Conservation (phyloP, 1,140 invertebrate species). For the Chymomyza costata region DNA sequence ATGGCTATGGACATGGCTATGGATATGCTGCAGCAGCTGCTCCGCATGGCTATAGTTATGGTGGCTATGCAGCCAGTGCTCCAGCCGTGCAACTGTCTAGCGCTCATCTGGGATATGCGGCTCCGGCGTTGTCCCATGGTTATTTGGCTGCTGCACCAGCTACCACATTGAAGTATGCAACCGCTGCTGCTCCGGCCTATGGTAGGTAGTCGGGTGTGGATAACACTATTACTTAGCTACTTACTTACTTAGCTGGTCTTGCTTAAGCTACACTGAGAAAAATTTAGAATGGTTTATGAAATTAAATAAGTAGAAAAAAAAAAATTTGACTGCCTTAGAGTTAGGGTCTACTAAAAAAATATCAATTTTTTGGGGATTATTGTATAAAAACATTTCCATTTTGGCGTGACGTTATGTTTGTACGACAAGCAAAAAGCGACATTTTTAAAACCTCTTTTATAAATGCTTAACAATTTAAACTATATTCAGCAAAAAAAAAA, state of each 20-base stretch:
- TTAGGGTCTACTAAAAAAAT: no score
- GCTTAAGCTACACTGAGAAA: no score
- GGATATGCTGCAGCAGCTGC: slow-evolving; percentile 16
- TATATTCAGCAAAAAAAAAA: no score
- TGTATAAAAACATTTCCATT: no score
- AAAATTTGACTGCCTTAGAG: no score
- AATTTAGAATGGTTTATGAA: no score
- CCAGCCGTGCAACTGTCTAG: slow-evolving; percentile 56
- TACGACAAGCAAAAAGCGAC: no score
- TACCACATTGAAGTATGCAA: slow-evolving; percentile 53
- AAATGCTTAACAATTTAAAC: no score
- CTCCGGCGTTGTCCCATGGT: slow-evolving; percentile 52
- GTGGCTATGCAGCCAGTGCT: slow-evolving; percentile 51
- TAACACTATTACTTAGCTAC: slow-evolving; percentile 12
- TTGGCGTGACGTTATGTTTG: no score
- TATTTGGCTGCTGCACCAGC: slow-evolving; percentile 57
- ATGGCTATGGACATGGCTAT: slow-evolving; percentile 45
- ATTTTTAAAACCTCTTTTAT: no score
- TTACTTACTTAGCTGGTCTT: slow-evolving; percentile 31
- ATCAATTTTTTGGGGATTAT: no score
- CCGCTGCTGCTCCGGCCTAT: slow-evolving; percentile 57
- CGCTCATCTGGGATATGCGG: slow-evolving; percentile 23
- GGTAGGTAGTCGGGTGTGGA: slow-evolving; percentile 51
- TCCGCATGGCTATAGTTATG: slow-evolving; percentile 24
- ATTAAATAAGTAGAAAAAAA: no score